Evolutionary conservation across 2,113 vertebrate species (phyloP), one percentile per base, ranked within the genome.

Genomic region (Cichladusa arquata): DNA sequence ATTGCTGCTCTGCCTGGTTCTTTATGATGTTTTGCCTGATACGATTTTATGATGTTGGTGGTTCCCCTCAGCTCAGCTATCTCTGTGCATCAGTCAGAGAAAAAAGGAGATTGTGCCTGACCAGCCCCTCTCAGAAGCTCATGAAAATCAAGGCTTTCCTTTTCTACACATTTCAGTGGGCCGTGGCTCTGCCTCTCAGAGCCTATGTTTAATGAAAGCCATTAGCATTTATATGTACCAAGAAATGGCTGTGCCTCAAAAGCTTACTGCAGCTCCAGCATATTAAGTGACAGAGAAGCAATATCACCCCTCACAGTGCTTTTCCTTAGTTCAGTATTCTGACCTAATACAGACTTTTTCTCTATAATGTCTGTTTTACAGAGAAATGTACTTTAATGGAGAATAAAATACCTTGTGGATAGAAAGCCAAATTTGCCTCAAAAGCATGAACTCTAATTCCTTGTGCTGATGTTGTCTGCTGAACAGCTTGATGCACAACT

Each of bases 31-130:
- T 94, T 84, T 64, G n/a, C 20, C n/a, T 48, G 42, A 28, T 57
- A 26, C 0, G 0, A 42, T 45, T 79, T 71, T 38, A 34, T 3
- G 6, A 6, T 1, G 0, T 13, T 25, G 14, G 20, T 2, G 1
- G 33, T 18, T 95, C 45, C 70, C 42, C 69, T 86, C 5, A 3
- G 42, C 36, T 50, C 44, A 72, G 23, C 34, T 77, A 62, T 58
- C 54, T 77, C 47, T 64, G 38, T 44, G n/a, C 34, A 40, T 67
- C 38, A 40, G 8, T 25, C 67, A 78, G 29, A 64, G 79, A 6
- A 51, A 31, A 69, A 87, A 81, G 38, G 76, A 93, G 48, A 34
- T 53, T 81, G 65, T 78, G 28, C 24, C 62, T 23, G 53, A 33
- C 36, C 24, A 3, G 0, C 8, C 48, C 50, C 28, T 79, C 54